Percentiles rank a stretch among this genome's conserved stretches.
Conservation (phyloP, 1,140 invertebrate genomes). For the Megathymus violae region DNA sequence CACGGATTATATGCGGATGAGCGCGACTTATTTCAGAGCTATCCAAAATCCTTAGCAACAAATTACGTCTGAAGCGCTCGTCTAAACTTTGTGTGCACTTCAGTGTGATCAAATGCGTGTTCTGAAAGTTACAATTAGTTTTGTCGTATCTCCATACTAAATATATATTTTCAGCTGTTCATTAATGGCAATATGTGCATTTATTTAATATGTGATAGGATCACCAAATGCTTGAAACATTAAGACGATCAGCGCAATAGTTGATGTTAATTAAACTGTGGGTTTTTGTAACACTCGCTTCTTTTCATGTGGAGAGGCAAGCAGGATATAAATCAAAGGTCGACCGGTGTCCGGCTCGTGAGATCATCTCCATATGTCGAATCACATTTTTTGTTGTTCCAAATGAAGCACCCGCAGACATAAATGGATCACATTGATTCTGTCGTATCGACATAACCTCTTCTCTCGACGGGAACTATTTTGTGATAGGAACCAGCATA, state of each 20-base stretch:
- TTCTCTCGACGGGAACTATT: too few species aligned
- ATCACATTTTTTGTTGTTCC: constrained; percentile 22
- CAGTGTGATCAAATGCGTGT: too few species aligned
- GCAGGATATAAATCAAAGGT: constrained; percentile 63
- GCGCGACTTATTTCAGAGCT: too few species aligned
- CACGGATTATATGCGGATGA: too few species aligned
- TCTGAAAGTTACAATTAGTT: too few species aligned
- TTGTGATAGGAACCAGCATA: too few species aligned
- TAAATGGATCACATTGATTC: constrained; percentile 14
- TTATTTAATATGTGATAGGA: not conserved
- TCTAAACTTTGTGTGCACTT: too few species aligned
- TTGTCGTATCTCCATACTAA: too few species aligned
- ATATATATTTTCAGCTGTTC: too few species aligned
- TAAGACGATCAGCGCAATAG: not conserved
- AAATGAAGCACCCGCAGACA: constrained; percentile 12
- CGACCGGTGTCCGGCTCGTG: constrained; percentile 63
- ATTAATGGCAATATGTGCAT: not conserved
- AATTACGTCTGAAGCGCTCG: too few species aligned
- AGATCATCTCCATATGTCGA: constrained; percentile 56
- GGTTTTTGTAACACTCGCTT: constrained; percentile 19
- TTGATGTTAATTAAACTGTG: constrained; percentile 1
- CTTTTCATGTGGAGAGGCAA: constrained; percentile 41
- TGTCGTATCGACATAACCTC: not conserved
- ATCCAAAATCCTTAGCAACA: too few species aligned
- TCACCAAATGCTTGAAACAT: not conserved